A percentile compares a stretch with the other conserved stretches of the same genome.
phyloP scores from a whole-genome alignment of 1,140 invertebrate genomes.

The Coelopa frigida region DNA sequence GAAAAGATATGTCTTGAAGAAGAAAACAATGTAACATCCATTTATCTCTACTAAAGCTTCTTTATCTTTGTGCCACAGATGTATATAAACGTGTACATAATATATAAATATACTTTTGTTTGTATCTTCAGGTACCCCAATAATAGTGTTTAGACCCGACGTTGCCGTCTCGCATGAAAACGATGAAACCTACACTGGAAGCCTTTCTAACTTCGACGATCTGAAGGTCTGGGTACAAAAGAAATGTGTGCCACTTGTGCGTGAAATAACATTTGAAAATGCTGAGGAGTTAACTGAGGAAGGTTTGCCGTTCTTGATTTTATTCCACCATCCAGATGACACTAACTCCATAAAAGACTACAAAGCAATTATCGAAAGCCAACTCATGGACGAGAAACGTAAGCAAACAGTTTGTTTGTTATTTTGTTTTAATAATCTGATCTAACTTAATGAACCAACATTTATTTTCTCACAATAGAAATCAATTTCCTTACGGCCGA shows the following conservation, averaged over 20 bases:
- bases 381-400: conserved; percentile 88
- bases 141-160: conserved; percentile 75
- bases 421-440: not conserved
- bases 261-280: conserved; percentile 98
- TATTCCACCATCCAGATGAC: conserved; percentile 90
- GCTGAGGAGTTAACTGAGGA: conserved; percentile 98
- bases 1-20: too few species aligned
- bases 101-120: not conserved
- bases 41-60: too few species aligned
- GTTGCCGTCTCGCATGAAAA: conserved; percentile 68
- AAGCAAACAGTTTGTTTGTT: conserved; percentile 48
- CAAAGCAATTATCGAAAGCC: conserved; percentile 70
- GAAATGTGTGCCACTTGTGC: conserved; percentile 79
- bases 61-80: too few species aligned
- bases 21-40: too few species aligned
- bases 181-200: conserved; percentile 73
- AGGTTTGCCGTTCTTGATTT: conserved; percentile 95
- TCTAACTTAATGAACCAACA: conserved; percentile 5
- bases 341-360: conserved; percentile 78
- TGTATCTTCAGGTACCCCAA: conserved; percentile 51
- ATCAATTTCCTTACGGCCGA: conserved; percentile 96
- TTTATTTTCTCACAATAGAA: conserved; percentile 59
- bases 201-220: conserved; percentile 66
- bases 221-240: conserved; percentile 79
- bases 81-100: not conserved